Evolutionary conservation across 2,888 invertebrate genomes (phyloP).

Genomic region (Yponomeuta evonymella): DNA sequence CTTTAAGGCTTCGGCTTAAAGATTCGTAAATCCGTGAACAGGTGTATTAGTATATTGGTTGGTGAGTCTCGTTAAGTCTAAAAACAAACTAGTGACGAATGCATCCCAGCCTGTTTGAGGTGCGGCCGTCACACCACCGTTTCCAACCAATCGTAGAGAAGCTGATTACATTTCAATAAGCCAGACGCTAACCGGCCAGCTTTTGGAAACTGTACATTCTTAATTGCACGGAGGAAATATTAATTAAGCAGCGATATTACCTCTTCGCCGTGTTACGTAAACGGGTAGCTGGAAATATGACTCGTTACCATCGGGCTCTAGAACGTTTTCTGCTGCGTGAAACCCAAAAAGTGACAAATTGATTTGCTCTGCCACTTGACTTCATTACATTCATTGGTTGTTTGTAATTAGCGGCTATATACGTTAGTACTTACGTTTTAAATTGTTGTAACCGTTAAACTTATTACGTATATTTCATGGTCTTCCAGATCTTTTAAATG

Average conservation of each 20-base stretch:
- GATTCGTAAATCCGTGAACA: neutral
- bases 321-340: neutral
- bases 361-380: neutral
- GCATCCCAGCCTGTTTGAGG: conserved; percentile 23
- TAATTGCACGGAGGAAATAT: conserved; percentile 1
- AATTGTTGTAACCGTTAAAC: no score
- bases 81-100: conserved; percentile 4
- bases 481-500: no score
- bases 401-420: neutral
- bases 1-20: no score
- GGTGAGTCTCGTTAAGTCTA: neutral
- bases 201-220: conserved; percentile 8
- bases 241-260: neutral
- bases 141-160: conserved; percentile 41
- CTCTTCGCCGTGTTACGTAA: neutral
- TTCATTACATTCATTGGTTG: neutral
- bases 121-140: conserved; percentile 49
- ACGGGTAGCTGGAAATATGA: neutral
- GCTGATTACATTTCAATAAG: conserved; percentile 14
- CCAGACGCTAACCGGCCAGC: neutral
- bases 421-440: neutral
- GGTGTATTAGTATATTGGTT: neutral
- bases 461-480: no score
- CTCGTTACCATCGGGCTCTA: neutral
- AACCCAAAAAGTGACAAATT: neutral